phyloP scores from a whole-genome alignment of 2,888 invertebrate species.

The Cryptocephalus primarius region DNA sequence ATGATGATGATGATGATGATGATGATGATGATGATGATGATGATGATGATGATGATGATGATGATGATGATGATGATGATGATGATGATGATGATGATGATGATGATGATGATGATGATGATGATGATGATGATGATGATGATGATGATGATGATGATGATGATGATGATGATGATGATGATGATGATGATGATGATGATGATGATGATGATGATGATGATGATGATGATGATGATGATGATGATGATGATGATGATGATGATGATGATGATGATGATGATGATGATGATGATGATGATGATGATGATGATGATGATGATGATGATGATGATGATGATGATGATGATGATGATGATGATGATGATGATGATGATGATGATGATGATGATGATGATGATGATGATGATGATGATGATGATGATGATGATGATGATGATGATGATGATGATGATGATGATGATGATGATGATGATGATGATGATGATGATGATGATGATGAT shows the following conservation, averaged over 20 bases:
- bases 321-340: neutral
- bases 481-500: neutral
- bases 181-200: neutral
- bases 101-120: neutral
- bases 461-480: neutral
- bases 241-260: neutral
- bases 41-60: neutral
- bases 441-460: neutral
- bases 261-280: neutral
- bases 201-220: neutral
- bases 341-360: neutral
- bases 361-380: neutral
- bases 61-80: neutral
- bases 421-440: neutral
- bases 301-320: neutral
- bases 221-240: neutral
- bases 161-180: neutral
- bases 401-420: neutral
- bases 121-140: neutral
- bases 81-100: neutral
- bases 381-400: neutral
- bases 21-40: neutral
- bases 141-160: no score
- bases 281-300: neutral
- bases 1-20: neutral